phyloP scores from a whole-genome alignment of 2,797 vertebrate genomes.

The Pristis pectinata region DNA sequence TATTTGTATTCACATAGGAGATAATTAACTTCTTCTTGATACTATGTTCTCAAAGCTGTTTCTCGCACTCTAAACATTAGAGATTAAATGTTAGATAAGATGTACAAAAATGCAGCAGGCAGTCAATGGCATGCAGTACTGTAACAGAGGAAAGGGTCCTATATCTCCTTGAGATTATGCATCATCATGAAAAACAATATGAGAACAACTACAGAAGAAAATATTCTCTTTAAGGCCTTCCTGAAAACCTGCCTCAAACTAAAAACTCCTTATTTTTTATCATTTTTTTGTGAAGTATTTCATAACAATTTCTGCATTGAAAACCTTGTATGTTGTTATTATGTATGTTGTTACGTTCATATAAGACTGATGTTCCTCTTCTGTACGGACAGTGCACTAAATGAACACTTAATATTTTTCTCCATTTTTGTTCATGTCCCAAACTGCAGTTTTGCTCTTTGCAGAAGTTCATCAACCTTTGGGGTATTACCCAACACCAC shows the following conservation, averaged over 20 bases:
- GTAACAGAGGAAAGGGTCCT: neutral
- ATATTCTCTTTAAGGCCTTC: neutral
- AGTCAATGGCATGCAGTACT: neutral
- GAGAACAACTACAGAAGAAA: neutral
- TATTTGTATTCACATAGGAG: neutral
- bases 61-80: neutral
- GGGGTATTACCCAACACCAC: neutral
- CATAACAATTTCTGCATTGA: neutral
- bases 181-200: neutral
- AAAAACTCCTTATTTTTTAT: neutral
- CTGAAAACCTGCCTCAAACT: neutral
- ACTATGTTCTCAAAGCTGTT: neutral
- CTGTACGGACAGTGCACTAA: neutral
- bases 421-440: neutral
- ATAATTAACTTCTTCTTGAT: neutral
- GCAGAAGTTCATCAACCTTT: neutral
- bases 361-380: neutral
- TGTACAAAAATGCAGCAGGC: neutral
- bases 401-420: neutral
- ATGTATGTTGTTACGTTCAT: neutral
- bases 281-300: neutral
- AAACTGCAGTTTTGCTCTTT: neutral
- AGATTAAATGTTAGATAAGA: neutral
- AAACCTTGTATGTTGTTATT: neutral
- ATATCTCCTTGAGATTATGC: neutral